phyloP scores from a whole-genome alignment of 2,113 vertebrate genomes.

The Mastomys coucha region DNA sequence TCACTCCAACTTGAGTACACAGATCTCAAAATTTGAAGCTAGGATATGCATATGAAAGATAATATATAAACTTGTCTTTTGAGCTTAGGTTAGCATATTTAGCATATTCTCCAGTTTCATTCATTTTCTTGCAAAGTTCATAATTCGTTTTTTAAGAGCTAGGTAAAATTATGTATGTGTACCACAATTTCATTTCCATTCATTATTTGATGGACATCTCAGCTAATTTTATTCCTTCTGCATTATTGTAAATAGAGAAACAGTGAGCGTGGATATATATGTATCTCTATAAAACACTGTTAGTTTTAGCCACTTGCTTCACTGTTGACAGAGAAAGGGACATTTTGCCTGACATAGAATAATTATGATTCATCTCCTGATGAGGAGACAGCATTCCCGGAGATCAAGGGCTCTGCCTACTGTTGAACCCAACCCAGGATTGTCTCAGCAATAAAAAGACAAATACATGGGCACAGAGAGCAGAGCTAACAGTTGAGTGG shows the following conservation, averaged over 20 bases:
- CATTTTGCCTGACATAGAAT: not conserved
- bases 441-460: not conserved
- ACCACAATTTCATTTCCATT: not conserved
- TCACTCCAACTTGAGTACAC: not conserved
- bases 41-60: not conserved
- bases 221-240: not conserved
- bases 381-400: not conserved
- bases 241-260: not conserved
- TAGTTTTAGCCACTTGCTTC: not conserved
- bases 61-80: not conserved
- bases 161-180: not conserved
- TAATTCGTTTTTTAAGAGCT: not conserved
- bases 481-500: not conserved
- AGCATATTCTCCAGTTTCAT: not conserved
- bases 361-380: not conserved
- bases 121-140: not conserved
- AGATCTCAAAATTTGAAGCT: not conserved
- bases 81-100: not conserved
- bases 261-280: not conserved
- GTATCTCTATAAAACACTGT: not conserved
- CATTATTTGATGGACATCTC: not conserved
- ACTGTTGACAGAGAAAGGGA: not conserved
- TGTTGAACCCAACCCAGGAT: not conserved
- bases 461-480: not conserved
- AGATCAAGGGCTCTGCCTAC: slow-evolving; percentile 11